A percentile compares a stretch with the other conserved stretches of the same genome.
Evolutionary conservation across 1,140 invertebrate species (phyloP).

Genomic region (Cydia splendana): DNA sequence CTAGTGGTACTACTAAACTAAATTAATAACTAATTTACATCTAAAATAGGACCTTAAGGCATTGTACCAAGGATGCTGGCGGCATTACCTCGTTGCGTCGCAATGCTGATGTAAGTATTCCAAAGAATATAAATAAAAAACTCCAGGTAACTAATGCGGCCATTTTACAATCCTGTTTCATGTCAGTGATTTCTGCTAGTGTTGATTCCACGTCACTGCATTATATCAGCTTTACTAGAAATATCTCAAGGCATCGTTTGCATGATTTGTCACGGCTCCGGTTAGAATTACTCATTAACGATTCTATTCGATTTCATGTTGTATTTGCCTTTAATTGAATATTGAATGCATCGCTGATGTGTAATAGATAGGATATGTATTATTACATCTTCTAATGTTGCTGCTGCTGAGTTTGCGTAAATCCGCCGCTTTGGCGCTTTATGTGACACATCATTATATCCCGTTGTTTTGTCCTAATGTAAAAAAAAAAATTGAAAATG

Average conservation of each 20-base stretch:
- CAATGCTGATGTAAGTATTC: neutral
- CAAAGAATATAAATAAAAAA: neutral
- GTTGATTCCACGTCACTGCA: neutral
- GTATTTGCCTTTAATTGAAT: neutral
- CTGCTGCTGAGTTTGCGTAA: neutral
- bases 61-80: too few relatives aligned
- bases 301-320: slow-evolving; percentile 1
- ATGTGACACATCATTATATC: too few relatives aligned
- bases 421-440: too few relatives aligned
- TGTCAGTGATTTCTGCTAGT: neutral
- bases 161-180: neutral
- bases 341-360: neutral
- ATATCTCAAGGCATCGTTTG: neutral
- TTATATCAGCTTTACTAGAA: neutral
- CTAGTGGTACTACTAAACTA: too few relatives aligned
- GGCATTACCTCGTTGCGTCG: too few relatives aligned
- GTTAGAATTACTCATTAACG: neutral
- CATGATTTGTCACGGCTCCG: neutral
- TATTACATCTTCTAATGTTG: neutral
- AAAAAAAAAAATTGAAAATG: too few relatives aligned
- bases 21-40: too few relatives aligned
- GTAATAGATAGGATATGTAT: neutral
- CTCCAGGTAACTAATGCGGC: neutral
- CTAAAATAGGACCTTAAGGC: too few relatives aligned
- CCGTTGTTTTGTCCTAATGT: too few relatives aligned